phyloP scores from a whole-genome alignment of 2,113 vertebrate genomes.

The Tylochromis polylepis region DNA sequence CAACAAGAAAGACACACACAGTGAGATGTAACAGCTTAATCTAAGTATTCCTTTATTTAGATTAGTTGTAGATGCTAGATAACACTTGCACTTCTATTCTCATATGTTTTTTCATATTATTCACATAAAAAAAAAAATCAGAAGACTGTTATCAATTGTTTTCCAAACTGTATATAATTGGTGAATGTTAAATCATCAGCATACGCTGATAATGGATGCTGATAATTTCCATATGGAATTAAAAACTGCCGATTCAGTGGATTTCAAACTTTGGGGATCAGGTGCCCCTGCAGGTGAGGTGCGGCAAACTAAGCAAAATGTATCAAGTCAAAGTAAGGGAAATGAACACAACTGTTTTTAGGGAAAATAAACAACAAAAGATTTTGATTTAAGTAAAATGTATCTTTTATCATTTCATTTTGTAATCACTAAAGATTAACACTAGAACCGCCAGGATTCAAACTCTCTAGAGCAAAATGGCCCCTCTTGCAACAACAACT shows the following conservation, averaged over 20 bases:
- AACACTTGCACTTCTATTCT: not conserved
- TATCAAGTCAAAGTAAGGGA: not conserved
- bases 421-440: not conserved
- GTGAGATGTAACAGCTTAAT: not conserved
- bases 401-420: not conserved
- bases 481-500: too few relatives aligned
- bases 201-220: not conserved
- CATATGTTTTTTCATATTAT: not conserved
- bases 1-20: not conserved
- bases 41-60: not conserved
- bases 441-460: not conserved
- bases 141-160: not conserved
- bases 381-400: not conserved
- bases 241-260: accelerated
- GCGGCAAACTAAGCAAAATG: not conserved
- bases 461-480: not conserved
- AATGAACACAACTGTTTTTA: accelerated
- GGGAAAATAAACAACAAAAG: not conserved
- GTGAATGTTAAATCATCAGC: not conserved
- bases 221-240: not conserved
- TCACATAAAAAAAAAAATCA: not conserved
- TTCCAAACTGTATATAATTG: not conserved
- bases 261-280: not conserved
- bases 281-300: not conserved
- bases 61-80: not conserved